These are phyloP conservation scores for Euphonia xanthogaster DNA, from an alignment of 2,797 vertebrate genomes.

Conservation along the genomic window DNA sequence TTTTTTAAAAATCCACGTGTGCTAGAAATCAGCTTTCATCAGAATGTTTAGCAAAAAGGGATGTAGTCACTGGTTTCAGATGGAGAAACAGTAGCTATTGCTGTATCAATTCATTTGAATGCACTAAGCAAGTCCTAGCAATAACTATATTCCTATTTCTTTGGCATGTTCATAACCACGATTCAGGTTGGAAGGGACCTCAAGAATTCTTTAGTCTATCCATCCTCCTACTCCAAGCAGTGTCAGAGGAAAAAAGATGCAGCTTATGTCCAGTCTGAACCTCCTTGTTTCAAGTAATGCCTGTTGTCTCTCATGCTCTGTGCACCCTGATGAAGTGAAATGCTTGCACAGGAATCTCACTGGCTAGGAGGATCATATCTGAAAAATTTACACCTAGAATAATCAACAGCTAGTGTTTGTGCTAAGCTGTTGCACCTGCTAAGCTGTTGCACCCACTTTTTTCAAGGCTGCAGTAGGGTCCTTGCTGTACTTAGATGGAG, in stretches of 20 bases:
- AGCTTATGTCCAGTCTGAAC: background rate
- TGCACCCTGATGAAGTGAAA: background rate
- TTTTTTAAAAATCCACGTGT: fast-evolving
- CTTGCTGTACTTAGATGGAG: background rate
- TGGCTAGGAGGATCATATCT: background rate
- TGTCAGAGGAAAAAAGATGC: background rate
- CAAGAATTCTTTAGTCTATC: background rate
- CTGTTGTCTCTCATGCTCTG: background rate
- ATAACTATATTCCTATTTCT: background rate
- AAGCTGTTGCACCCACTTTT: background rate
- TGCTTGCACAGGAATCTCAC: background rate
- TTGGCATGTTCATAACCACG: background rate
- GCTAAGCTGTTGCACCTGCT: background rate
- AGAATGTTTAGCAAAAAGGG: background rate
- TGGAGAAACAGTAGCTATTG: background rate
- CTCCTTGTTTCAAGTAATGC: background rate
- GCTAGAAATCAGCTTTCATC: background rate
- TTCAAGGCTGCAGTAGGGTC: background rate
- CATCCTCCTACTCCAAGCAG: background rate
- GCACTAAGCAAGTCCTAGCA: background rate
- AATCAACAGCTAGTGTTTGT: background rate
- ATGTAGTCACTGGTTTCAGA: background rate
- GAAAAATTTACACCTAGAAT: background rate
- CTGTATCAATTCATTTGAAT: background rate
- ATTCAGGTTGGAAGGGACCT: background rate